phyloP scores from a whole-genome alignment of 2,113 vertebrate genomes.

The Tretioscincus oriximinensis region DNA sequence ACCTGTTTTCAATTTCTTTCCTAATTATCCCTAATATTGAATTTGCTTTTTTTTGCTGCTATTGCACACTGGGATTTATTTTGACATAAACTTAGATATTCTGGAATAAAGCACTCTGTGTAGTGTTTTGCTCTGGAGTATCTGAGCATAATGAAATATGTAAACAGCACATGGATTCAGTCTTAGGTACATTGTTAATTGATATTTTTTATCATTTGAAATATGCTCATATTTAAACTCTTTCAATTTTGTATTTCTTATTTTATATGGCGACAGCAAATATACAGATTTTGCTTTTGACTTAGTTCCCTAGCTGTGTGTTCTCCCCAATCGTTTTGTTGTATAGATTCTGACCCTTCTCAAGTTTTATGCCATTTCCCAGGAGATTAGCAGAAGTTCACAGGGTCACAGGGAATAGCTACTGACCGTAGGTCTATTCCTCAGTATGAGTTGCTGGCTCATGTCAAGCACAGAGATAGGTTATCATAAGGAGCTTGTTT shows the following conservation, averaged over 20 bases:
- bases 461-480: constrained; percentile 20
- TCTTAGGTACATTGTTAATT: too few relatives aligned
- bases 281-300: not conserved
- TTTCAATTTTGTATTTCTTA: not conserved
- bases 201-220: not conserved
- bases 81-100: too few relatives aligned
- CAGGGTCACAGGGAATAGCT: constrained; percentile 9
- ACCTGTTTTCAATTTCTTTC: too few relatives aligned
- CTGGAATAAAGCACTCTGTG: too few relatives aligned
- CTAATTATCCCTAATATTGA: too few relatives aligned
- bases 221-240: not conserved
- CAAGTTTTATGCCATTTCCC: constrained; percentile 8
- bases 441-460: constrained; percentile 23
- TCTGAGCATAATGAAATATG: too few relatives aligned
- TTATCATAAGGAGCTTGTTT: constrained; percentile 43
- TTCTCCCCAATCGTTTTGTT: constrained; percentile 11
- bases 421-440: not conserved
- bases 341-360: not conserved
- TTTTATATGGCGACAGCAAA: not conserved
- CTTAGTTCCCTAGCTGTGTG: not conserved
- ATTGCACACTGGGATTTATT: too few relatives aligned
- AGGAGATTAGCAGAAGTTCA: constrained; percentile 1
- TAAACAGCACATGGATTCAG: too few relatives aligned
- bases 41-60: too few relatives aligned
- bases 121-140: too few relatives aligned